Percentiles rank a stretch among this genome's conserved stretches.
Conservation (phyloP, 2,113 vertebrate species). For the Clarias gariepinus region DNA sequence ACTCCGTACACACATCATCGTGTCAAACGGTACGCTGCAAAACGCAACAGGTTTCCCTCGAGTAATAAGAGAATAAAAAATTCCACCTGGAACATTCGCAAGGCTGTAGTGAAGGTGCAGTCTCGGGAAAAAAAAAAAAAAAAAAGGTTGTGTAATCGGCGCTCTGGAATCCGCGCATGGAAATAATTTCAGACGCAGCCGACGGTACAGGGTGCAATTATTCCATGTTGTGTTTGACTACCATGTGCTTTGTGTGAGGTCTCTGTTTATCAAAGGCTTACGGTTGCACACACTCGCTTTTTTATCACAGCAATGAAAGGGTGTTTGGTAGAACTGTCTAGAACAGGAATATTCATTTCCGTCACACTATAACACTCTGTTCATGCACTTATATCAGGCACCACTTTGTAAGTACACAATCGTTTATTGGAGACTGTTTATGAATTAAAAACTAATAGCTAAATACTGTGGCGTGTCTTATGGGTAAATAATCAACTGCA, state of each 20-base stretch:
- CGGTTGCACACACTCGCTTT: not conserved
- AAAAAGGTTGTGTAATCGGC: slow-evolving; percentile 15
- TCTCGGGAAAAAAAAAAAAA: slow-evolving; percentile 27
- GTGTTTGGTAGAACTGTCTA: not conserved
- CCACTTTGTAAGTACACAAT: not conserved
- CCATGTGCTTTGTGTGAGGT: slow-evolving; percentile 49
- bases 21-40: not conserved
- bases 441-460: not conserved
- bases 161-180: slow-evolving; percentile 5
- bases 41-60: not conserved
- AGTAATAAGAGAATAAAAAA: not conserved
- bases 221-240: slow-evolving; percentile 31
- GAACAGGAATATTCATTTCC: not conserved
- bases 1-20: not conserved
- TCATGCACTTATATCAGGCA: not conserved
- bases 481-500: not conserved
- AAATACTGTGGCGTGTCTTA: not conserved
- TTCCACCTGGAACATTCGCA: not conserved
- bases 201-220: slow-evolving; percentile 48
- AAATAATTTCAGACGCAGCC: slow-evolving; percentile 35
- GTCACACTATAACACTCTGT: not conserved
- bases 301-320: slow-evolving; percentile 3
- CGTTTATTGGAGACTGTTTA: not conserved
- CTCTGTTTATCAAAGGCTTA: slow-evolving; percentile 38
- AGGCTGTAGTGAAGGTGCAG: slow-evolving; percentile 18